Conservation (phyloP, 2,888 invertebrate genomes). For the Cerastoderma edule region DNA sequence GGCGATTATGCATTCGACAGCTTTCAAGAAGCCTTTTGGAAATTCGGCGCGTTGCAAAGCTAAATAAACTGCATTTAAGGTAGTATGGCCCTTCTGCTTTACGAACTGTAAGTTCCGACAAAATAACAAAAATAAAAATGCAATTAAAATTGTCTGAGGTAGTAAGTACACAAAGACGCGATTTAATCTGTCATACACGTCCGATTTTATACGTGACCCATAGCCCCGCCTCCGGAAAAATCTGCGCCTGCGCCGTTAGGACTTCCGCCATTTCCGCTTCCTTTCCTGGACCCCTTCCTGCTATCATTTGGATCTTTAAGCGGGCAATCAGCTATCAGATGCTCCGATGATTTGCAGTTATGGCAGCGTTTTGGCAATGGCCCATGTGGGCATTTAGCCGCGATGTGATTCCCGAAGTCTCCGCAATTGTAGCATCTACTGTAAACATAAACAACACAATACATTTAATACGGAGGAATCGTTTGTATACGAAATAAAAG, state of each 20-base stretch:
- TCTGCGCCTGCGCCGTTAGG: constrained; percentile 40
- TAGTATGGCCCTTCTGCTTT: too few relatives aligned
- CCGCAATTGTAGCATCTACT: constrained; percentile 96
- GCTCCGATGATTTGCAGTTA: constrained; percentile 94
- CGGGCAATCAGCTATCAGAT: constrained; percentile 95
- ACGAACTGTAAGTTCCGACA: too few relatives aligned
- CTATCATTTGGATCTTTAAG: constrained; percentile 66
- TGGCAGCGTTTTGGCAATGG: constrained; percentile 96
- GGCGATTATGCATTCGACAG: too few relatives aligned
- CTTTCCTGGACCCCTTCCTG: constrained; percentile 33
- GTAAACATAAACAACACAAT: constrained; percentile 28
- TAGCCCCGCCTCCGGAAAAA: constrained; percentile 40
- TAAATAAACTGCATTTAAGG: too few relatives aligned
- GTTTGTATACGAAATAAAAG: too few relatives aligned
- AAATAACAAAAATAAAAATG: too few relatives aligned
- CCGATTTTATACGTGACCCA: constrained; percentile 30
- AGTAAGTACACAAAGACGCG: too few relatives aligned
- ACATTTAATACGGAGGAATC: too few relatives aligned
- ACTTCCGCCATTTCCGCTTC: constrained; percentile 39
- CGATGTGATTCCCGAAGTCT: constrained; percentile 96
- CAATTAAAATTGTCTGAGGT: too few relatives aligned
- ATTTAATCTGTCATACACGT: too few relatives aligned
- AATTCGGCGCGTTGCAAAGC: too few relatives aligned
- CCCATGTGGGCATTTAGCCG: constrained; percentile 93
- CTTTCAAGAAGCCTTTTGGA: too few relatives aligned